Conservation (phyloP, 2,113 vertebrate species). For the Gymnorhina tibicen region DNA sequence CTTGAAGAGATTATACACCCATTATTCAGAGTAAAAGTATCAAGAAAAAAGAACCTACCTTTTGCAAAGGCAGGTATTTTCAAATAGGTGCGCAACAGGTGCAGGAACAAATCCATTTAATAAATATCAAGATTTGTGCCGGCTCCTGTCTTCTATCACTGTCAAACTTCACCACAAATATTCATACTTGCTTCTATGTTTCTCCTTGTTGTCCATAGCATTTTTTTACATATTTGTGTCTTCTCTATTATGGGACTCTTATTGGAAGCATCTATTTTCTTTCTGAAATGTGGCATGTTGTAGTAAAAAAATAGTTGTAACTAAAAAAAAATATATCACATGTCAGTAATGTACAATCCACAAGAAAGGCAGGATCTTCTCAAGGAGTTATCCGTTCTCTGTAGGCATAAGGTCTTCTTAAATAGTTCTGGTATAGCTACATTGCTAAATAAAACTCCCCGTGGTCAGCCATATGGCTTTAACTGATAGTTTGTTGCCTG, state of each 20-base stretch:
- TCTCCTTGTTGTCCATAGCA: background rate
- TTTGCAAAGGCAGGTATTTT: constrained; percentile 62
- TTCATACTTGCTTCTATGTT: constrained; percentile 10
- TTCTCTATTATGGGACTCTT: background rate
- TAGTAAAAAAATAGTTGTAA: background rate
- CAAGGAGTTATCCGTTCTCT: background rate
- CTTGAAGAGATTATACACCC: constrained; percentile 46
- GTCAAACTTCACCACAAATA: constrained; percentile 60
- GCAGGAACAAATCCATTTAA: constrained; percentile 65
- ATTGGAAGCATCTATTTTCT: background rate
- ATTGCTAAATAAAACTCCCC: background rate
- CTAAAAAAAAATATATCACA: background rate
- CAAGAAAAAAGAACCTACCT: constrained; percentile 27
- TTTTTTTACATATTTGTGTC: background rate
- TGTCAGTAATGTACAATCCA: background rate
- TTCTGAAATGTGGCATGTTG: background rate
- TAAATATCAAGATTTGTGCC: constrained; percentile 64
- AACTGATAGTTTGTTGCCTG: background rate
- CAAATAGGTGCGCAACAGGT: constrained; percentile 55
- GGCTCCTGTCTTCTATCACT: constrained; percentile 43
- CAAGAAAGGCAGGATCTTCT: background rate
- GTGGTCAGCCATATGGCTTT: background rate
- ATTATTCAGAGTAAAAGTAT: constrained; percentile 46
- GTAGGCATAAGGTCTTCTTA: background rate
- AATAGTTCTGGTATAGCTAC: background rate